A percentile compares a stretch with the other conserved stretches of the same genome.
Conservation (phyloP, 2,888 invertebrate genomes). For the Scrobipalpa atriplicella region DNA sequence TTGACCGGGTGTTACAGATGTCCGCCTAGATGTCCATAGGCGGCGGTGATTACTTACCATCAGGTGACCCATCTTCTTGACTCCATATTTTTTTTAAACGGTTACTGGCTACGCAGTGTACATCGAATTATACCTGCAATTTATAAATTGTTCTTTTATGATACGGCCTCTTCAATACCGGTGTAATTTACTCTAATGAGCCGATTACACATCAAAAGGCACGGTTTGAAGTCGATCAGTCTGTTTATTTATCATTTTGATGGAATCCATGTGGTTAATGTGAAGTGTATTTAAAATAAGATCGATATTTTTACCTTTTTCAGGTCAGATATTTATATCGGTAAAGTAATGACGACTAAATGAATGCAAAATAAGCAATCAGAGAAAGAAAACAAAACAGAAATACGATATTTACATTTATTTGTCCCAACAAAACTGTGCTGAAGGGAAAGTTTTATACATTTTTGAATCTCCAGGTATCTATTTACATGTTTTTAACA, state of each 20-base stretch:
- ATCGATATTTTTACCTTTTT: background rate
- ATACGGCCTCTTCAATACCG: slow-evolving; percentile 9
- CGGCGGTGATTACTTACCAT: too few species aligned
- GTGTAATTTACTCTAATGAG: slow-evolving; percentile 6
- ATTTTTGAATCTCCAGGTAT: too few species aligned
- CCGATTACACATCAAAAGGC: slow-evolving; percentile 9
- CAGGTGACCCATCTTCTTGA: too few species aligned
- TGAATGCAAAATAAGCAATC: background rate
- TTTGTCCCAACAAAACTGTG: background rate
- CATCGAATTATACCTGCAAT: background rate
- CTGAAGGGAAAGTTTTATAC: background rate
- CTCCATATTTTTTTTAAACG: too few species aligned
- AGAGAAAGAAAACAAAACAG: background rate
- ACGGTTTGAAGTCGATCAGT: background rate
- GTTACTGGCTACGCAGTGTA: too few species aligned
- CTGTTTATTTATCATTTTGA: background rate
- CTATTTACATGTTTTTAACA: background rate
- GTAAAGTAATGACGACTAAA: too few species aligned
- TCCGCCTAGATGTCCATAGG: too few species aligned
- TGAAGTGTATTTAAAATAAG: background rate
- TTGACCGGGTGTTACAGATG: too few species aligned
- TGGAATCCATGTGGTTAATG: slow-evolving; percentile 5
- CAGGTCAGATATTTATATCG: too few species aligned
- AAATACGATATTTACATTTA: background rate
- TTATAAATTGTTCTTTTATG: background rate